Percentiles rank a stretch among this genome's conserved stretches.
Conservation (phyloP, 2,797 vertebrate species). For the Triplophysa yarkandensis region DNA sequence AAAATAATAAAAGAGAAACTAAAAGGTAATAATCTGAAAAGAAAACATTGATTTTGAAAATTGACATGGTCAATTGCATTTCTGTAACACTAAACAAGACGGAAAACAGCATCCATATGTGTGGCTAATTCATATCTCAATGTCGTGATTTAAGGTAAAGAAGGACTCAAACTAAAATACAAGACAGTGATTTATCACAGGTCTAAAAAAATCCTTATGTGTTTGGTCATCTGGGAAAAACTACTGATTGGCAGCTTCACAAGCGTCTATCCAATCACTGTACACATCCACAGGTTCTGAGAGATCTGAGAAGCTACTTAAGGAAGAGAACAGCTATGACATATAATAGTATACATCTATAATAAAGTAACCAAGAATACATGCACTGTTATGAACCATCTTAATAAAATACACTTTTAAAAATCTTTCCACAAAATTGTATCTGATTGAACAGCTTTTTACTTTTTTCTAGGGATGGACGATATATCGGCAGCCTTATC, state of each 20-base stretch:
- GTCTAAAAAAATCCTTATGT: not conserved
- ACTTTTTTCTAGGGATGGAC: too few species aligned
- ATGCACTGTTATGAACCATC: too few species aligned
- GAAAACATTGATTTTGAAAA: not conserved
- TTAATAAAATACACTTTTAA: too few species aligned
- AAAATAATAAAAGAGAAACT: conserved; percentile 32
- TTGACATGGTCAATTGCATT: not conserved
- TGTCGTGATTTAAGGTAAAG: not conserved
- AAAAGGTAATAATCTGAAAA: conserved; percentile 28
- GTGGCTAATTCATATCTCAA: not conserved
- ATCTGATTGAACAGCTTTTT: too few species aligned
- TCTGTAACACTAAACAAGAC: conserved; percentile 6
- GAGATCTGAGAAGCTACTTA: conserved; percentile 79
- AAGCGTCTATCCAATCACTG: conserved; percentile 96
- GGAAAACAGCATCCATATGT: not conserved
- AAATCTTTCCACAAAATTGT: too few species aligned
- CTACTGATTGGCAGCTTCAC: conserved; percentile 94
- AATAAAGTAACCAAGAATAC: too few species aligned
- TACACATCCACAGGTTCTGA: conserved; percentile 93
- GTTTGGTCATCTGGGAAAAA: conserved; percentile 41
- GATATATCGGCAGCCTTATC: too few species aligned
- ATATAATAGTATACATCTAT: too few species aligned
- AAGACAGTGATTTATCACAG: not conserved
- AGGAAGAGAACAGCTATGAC: conserved; percentile 55
- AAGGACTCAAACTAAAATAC: too few species aligned